phyloP scores from a whole-genome alignment of 2,888 invertebrate genomes.

The Pristionchus maxplancki region DNA sequence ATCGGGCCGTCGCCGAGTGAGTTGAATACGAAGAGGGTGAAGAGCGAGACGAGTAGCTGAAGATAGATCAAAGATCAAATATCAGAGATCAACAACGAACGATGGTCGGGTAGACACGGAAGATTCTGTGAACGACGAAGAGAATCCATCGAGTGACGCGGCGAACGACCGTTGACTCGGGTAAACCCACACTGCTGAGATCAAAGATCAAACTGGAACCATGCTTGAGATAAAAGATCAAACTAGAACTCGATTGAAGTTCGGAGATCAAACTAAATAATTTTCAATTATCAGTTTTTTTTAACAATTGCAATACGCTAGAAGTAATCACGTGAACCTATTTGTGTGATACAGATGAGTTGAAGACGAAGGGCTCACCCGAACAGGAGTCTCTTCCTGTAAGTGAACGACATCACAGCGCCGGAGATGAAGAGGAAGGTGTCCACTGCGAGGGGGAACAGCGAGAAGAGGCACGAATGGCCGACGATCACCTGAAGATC shows the following conservation, averaged over 20 bases:
- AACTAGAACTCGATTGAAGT: too few species aligned
- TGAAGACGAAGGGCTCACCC: neutral
- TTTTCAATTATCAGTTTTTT: too few species aligned
- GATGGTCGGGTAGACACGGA: constrained; percentile 44
- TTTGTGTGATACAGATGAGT: too few species aligned
- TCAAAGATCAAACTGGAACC: neutral
- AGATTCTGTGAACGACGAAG: constrained; percentile 45
- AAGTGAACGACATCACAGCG: constrained; percentile 60
- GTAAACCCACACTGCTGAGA: neutral
- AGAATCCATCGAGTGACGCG: constrained; percentile 41
- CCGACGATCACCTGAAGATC: neutral
- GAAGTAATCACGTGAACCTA: too few species aligned
- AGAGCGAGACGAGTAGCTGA: constrained; percentile 51
- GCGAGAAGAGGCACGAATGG: too few species aligned
- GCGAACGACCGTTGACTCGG: neutral
- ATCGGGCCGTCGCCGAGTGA: constrained; percentile 61
- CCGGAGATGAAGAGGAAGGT: constrained; percentile 68
- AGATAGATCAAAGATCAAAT: neutral
- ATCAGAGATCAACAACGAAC: constrained; percentile 2
- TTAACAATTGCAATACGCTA: too few species aligned
- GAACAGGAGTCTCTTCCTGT: constrained; percentile 47
- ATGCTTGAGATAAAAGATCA: too few species aligned
- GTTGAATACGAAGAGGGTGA: constrained; percentile 58
- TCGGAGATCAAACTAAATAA: too few species aligned
- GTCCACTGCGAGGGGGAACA: constrained; percentile 66